Evolutionary conservation across 2,888 invertebrate species (phyloP).

Genomic region (Heliconius sara): DNA sequence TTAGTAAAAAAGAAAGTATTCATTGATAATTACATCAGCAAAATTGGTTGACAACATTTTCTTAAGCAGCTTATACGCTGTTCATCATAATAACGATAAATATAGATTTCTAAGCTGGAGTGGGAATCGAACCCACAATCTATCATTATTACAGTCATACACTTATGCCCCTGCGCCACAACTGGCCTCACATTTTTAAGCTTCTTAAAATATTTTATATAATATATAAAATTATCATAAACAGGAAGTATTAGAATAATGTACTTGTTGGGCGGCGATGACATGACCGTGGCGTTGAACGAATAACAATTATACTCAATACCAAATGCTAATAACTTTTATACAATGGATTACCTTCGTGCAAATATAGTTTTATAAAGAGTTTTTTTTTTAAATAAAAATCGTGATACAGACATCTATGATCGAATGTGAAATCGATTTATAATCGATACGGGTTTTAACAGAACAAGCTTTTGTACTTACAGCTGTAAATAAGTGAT

Average conservation of each 20-base stretch:
- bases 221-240: conserved; percentile 4
- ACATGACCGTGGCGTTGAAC: conserved; percentile 30
- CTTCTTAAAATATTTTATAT: neutral
- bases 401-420: conserved; percentile 22
- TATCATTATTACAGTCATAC: neutral
- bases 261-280: conserved; percentile 28
- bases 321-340: conserved; percentile 20
- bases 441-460: conserved; percentile 19
- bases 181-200: neutral
- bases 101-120: neutral
- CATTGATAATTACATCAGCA: too few relatives aligned
- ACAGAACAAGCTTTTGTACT: conserved; percentile 21
- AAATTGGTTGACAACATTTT: too few relatives aligned
- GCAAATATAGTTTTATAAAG: conserved; percentile 20
- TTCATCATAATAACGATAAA: neutral
- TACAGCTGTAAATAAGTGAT: conserved; percentile 9
- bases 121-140: neutral
- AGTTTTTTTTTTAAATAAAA: conserved; percentile 15
- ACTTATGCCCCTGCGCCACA: neutral
- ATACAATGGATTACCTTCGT: conserved; percentile 31
- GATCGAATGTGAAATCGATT: conserved; percentile 17
- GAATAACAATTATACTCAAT: conserved; percentile 34
- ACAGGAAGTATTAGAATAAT: conserved; percentile 29
- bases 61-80: too few relatives aligned
- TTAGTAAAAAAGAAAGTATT: too few relatives aligned